These are phyloP conservation scores for Peucedramus taeniatus DNA, from an alignment of 2,113 vertebrate genomes.

Conservation along the genomic window DNA sequence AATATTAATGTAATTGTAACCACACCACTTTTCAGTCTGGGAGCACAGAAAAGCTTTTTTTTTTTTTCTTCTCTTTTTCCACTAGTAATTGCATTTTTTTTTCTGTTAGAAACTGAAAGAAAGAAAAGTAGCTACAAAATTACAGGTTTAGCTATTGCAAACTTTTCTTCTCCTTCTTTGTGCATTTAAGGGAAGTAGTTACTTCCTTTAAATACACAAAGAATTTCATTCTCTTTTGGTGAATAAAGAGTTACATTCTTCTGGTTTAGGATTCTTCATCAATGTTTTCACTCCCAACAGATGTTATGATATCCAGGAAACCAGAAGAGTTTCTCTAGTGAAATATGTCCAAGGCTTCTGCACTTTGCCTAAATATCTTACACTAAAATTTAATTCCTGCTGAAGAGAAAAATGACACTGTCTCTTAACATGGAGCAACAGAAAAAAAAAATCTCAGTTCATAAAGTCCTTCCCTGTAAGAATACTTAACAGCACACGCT, in stretches of 20 bases:
- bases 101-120: not conserved
- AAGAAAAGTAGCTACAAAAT: not conserved
- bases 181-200: not conserved
- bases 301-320: not conserved
- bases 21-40: not conserved
- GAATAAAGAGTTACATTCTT: not conserved
- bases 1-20: not conserved
- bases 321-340: not conserved
- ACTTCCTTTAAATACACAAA: not conserved
- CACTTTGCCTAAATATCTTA: not conserved
- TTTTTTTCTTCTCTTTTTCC: not conserved
- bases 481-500: not conserved
- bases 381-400: not conserved
- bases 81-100: not conserved
- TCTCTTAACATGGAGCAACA: not conserved
- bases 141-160: not conserved
- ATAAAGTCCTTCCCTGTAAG: not conserved
- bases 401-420: not conserved
- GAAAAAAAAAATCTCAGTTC: not conserved
- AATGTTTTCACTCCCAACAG: not conserved
- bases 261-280: not conserved
- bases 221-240: not conserved
- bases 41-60: not conserved
- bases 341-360: not conserved
- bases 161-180: not conserved